Percentiles rank a stretch among this genome's conserved stretches.
phyloP scores from a whole-genome alignment of 2,113 vertebrate species.

The Chionis minor region DNA sequence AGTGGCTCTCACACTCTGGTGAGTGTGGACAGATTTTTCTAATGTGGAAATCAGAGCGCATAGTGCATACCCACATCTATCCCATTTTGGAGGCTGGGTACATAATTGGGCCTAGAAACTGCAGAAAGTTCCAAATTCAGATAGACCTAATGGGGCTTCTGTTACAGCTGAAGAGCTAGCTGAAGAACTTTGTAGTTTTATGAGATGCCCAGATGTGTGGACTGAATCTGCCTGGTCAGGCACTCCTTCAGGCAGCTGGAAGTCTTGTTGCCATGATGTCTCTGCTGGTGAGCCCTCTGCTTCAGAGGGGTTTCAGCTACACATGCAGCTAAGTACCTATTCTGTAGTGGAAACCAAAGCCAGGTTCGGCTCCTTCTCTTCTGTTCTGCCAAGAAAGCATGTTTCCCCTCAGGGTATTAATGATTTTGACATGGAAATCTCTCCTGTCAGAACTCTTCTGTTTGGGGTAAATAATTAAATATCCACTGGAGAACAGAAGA shows the following conservation, averaged over 20 bases:
- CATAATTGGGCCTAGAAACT: background rate
- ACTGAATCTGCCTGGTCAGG: background rate
- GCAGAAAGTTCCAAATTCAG: background rate
- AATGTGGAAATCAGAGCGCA: background rate
- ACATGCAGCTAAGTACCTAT: background rate
- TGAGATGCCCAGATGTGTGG: background rate
- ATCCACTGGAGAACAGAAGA: background rate
- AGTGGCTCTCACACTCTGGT: background rate
- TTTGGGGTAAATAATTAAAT: background rate
- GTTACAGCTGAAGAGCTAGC: background rate
- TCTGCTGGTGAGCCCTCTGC: background rate
- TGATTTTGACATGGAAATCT: background rate
- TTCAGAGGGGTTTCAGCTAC: background rate
- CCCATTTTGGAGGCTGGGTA: background rate
- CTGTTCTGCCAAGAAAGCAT: background rate
- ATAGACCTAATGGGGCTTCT: background rate
- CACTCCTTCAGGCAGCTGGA: background rate
- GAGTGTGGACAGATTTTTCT: background rate
- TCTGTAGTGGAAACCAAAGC: background rate
- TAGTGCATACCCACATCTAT: background rate
- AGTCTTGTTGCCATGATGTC: background rate
- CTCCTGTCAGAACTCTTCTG: background rate
- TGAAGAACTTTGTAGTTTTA: background rate
- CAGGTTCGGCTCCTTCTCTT: background rate
- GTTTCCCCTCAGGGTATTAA: background rate